Base-by-base conservation (phyloP, 2,113 vertebrate species). In the Pomatostomus ruficeps region DNA sequence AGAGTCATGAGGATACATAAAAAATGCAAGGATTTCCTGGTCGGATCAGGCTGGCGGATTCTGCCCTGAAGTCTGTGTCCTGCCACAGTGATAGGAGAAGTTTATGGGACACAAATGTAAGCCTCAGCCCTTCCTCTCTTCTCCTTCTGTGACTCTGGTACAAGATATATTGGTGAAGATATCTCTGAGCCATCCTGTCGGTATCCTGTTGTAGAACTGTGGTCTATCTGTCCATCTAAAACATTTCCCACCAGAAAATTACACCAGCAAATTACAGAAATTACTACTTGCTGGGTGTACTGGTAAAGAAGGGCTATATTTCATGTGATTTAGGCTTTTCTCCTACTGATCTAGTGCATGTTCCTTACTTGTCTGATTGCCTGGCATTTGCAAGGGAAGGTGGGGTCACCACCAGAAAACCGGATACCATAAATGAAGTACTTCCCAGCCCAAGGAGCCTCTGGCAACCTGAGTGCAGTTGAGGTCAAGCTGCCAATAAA, bases 351-450 rank as follows among this genome's bases (percentile, higher is more conserved):
- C 54, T 42, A 52, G 7, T 79, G 8, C 3, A 21, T 46, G 29
- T 1, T 21, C 12, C 11, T 61, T 54, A 28, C 35, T 33, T 67
- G 17, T 36, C 77, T 65, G 33, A 16, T 23, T 45, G 45, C 38
- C 36, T 74, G 59, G 16, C 10, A 8, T 58, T 52, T 0, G 0
- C 38, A 51, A 29, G 26, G 28, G 59, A 74, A 38, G 0, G 20
- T 49, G 31, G 20, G 23, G 63, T 10, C 5, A 11, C 11, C 36
- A 29, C 5, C 26, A 20, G 2, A 7, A 81, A 87, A 84, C 8
- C 3, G 13, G 14, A 5, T 9, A 16, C 29, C 15, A 58, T 33
- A 75, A n/a, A 76, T 3, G 5, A 42, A 36, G 10, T 9, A 29
- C 3, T 5, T 62, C 12, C 6, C 18, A 48, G 19, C 2, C 35